These are phyloP conservation scores for Denticeps clupeoides DNA, from an alignment of 2,797 vertebrate species.

Conservation along the genomic window DNA sequence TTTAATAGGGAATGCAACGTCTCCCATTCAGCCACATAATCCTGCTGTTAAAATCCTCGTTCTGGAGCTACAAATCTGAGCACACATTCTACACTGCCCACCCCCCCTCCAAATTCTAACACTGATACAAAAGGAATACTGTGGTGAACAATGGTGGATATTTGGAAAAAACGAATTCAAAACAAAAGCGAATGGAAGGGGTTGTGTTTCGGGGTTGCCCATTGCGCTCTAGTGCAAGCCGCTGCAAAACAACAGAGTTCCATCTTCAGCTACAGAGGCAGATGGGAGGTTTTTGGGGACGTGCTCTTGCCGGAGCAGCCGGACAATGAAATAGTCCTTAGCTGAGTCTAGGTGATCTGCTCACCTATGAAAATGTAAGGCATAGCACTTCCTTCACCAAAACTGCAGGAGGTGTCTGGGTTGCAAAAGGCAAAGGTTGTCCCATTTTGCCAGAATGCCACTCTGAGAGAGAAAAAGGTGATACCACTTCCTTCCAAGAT, in stretches of 20 bases:
- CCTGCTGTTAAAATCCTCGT: no score
- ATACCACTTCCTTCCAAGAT: not conserved
- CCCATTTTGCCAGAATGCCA: not conserved
- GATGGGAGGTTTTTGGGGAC: no score
- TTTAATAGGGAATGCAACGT: no score
- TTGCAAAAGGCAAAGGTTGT: not conserved
- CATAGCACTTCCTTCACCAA: no score
- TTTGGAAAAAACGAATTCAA: conserved; percentile 20
- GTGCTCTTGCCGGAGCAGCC: no score
- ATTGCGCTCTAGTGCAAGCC: no score
- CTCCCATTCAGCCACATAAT: no score
- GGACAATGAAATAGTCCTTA: no score
- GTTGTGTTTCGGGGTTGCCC: no score
- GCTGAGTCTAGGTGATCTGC: no score
- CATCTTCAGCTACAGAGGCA: no score
- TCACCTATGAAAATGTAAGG: not conserved
- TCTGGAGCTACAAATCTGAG: not conserved
- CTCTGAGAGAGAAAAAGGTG: not conserved
- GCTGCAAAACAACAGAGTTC: no score
- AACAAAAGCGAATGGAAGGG: conserved; percentile 11
- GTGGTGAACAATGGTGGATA: conserved; percentile 26
- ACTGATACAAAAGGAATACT: conserved; percentile 58
- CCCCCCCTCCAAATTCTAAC: conserved; percentile 43
- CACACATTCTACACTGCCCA: conserved; percentile 29
- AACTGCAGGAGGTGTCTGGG: not conserved